These are phyloP conservation scores for Pristionchus mayeri DNA, from an alignment of 2,888 invertebrate genomes.

Conservation along the genomic window DNA sequence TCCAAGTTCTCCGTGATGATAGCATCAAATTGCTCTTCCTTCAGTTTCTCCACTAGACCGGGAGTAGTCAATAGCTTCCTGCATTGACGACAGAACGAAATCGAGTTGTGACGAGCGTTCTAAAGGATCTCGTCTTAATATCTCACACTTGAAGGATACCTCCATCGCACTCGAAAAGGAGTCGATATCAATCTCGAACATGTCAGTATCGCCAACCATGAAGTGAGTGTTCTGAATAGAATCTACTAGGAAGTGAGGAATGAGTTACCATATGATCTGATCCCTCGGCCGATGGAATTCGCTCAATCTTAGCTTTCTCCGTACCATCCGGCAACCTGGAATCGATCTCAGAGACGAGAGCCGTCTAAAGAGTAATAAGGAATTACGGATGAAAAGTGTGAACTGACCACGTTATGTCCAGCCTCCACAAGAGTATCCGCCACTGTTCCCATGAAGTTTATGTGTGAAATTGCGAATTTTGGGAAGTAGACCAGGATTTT, in stretches of 20 bases:
- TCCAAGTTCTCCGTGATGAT: neutral
- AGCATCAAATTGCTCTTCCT: neutral
- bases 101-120: slow-evolving; percentile 5
- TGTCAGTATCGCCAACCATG: slow-evolving; percentile 1
- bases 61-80: neutral
- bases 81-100: neutral
- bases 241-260: too few species aligned
- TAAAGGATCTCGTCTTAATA: too few species aligned
- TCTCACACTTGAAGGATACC: neutral
- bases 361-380: neutral
- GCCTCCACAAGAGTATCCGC: slow-evolving; percentile 58
- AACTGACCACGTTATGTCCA: slow-evolving; percentile 58
- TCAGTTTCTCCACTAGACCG: neutral
- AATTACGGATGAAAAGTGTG: neutral
- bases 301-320: neutral
- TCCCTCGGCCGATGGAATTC: neutral
- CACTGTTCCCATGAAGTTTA: slow-evolving; percentile 56
- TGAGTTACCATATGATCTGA: slow-evolving; percentile 5
- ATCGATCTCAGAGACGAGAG: slow-evolving; percentile 10
- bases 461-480: slow-evolving; percentile 55
- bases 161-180: neutral
- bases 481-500: slow-evolving; percentile 57
- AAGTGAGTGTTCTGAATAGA: neutral
- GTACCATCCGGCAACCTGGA: neutral
- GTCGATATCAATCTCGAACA: slow-evolving; percentile 1